A percentile compares a stretch with the other conserved stretches of the same genome.
phyloP scores from a whole-genome alignment of 2,888 invertebrate species.

The Ganaspis brasiliensis region DNA sequence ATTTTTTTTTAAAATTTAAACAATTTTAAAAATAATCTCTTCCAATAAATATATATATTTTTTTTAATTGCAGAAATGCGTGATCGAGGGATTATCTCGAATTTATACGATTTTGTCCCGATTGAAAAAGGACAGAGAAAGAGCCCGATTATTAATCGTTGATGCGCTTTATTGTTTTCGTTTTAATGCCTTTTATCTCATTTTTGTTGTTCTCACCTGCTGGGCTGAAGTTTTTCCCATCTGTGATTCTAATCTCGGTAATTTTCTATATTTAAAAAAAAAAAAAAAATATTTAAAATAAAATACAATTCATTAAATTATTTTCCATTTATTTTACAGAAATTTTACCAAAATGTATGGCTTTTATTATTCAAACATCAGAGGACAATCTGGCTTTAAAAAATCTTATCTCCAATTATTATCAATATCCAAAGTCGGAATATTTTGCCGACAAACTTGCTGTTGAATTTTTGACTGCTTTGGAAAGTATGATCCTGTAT shows the following conservation, averaged over 20 bases:
- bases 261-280: conserved; percentile 46
- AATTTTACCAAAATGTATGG: conserved; percentile 77
- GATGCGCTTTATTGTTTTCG: conserved; percentile 80
- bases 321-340: conserved; percentile 69
- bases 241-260: conserved; percentile 67
- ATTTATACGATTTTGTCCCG: conserved; percentile 69
- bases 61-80: conserved; percentile 57
- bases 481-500: conserved; percentile 72
- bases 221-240: conserved; percentile 81
- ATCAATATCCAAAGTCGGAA: conserved; percentile 77
- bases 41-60: background rate
- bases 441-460: conserved; percentile 70
- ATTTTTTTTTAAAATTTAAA: background rate
- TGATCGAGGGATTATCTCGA: conserved; percentile 66
- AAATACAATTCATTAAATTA: background rate
- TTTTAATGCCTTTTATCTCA: conserved; percentile 74
- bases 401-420: conserved; percentile 74
- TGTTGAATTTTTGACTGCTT: conserved; percentile 72
- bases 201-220: conserved; percentile 78
- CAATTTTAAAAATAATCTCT: background rate
- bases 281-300: background rate
- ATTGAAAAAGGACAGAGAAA: conserved; percentile 78
- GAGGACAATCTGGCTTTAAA: conserved; percentile 69
- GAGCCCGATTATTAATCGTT: conserved; percentile 79
- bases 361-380: conserved; percentile 74